Base-by-base conservation (phyloP, 2,888 invertebrate genomes). In the Caenorhabditis wallacei region DNA sequence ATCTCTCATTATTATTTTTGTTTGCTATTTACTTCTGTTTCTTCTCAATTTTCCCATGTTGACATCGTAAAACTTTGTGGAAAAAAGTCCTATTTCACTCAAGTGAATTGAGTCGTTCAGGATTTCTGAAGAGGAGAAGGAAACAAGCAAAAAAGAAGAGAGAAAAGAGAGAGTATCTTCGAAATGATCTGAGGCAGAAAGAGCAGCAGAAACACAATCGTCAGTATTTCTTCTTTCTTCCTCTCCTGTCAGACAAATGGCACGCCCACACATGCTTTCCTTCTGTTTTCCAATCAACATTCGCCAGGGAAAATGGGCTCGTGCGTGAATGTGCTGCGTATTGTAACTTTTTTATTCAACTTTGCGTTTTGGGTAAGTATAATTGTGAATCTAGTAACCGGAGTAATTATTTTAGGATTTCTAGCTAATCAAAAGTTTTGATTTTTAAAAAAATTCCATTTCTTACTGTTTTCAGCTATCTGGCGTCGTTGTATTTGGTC, bases 401-500 rank as follows among this genome's bases (percentile, higher is more conserved):
- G 43, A n/a, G n/a, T n/a, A n/a, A n/a, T n/a, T n/a, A n/a, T n/a
- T n/a, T n/a, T n/a, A n/a, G n/a, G n/a, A n/a, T n/a, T n/a, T n/a
- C n/a, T n/a, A n/a, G n/a, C n/a, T n/a, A n/a, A n/a, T n/a, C n/a
- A n/a, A n/a, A n/a, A n/a, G n/a, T n/a, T n/a, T n/a, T n/a, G n/a
- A n/a, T n/a, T n/a, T n/a, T n/a, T n/a, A n/a, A n/a, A n/a, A n/a
- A n/a, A n/a, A n/a, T n/a, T n/a, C n/a, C n/a, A n/a, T n/a, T n/a
- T n/a, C n/a, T n/a, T n/a, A 24, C 30, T 30, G n/a, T 20, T 94
- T 94, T 75, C 93, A 96, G 96, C 92, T 95, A 64, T 93, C 95
- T 85, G 95, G 96, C 46, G 92, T 95, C 74, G 94, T 94, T 18
- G 94, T 95, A 69, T 94, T 95, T 35, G 94, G 94, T 24, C 93